A percentile compares a stretch with the other conserved stretches of the same genome.
Evolutionary conservation across 2,888 invertebrate genomes (phyloP).

Genomic region (Axea sp.): DNA sequence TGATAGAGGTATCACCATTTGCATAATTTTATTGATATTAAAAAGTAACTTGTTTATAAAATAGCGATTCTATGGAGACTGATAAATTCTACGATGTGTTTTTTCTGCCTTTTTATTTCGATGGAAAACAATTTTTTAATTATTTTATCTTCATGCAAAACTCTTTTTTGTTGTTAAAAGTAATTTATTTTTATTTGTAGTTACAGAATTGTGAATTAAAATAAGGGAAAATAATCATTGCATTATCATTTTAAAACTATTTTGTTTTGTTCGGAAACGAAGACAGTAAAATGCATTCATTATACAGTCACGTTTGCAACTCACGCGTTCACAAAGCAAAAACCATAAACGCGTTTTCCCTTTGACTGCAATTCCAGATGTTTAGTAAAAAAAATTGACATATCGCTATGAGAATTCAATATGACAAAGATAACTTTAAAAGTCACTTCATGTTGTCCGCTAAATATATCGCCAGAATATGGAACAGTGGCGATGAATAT

Average conservation of each 20-base stretch:
- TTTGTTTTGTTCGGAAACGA: no score
- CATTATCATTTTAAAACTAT: no score
- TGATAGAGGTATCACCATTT: constrained; percentile 37
- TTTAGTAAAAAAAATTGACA: constrained; percentile 52
- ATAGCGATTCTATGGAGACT: constrained; percentile 6
- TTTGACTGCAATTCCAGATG: constrained; percentile 23
- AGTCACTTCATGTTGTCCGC: constrained; percentile 54
- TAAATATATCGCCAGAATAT: constrained; percentile 59
- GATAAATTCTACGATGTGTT: constrained; percentile 3
- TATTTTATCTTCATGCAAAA: no score
- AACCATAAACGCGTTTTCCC: constrained; percentile 27
- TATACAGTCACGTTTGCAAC: constrained; percentile 9
- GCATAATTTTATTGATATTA: constrained; percentile 46
- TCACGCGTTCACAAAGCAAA: constrained; percentile 6
- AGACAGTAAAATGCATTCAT: constrained; percentile 13
- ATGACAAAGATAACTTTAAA: constrained; percentile 58
- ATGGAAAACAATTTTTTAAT: background rate
- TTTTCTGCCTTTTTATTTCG: background rate
- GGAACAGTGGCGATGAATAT: constrained; percentile 58
- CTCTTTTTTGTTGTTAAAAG: no score
- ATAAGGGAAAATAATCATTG: no score
- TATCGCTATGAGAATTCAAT: constrained; percentile 43
- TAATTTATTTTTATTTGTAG: no score
- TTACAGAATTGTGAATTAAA: no score
- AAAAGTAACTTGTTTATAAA: constrained; percentile 36